phyloP scores from a whole-genome alignment of 2,888 invertebrate genomes.

The Chironomus tentans region DNA sequence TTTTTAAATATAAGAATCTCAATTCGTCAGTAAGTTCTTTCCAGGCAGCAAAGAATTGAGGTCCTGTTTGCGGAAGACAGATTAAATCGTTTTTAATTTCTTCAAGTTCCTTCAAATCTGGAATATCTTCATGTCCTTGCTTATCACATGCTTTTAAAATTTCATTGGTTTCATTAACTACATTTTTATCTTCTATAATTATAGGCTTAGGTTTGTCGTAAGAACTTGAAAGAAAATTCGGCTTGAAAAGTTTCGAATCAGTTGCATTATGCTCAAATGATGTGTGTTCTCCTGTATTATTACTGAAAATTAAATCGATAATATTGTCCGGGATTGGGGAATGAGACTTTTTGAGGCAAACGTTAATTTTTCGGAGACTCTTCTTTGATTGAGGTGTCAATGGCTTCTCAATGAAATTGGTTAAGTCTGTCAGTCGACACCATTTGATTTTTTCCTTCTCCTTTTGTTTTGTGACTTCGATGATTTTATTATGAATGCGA shows the following conservation, averaged over 20 bases:
- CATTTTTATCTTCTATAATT: neutral
- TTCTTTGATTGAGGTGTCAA: conserved; percentile 37
- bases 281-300: conserved; percentile 25
- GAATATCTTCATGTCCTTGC: neutral
- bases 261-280: too few relatives aligned
- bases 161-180: neutral
- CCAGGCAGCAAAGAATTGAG: conserved; percentile 40
- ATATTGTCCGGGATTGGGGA: conserved; percentile 39
- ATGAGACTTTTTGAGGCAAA: conserved; percentile 33
- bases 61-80: conserved; percentile 35
- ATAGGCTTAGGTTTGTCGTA: neutral
- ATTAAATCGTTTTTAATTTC: neutral
- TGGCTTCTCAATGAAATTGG: conserved; percentile 36
- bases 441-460: conserved; percentile 24
- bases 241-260: conserved; percentile 14
- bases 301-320: conserved; percentile 40
- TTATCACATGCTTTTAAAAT: neutral
- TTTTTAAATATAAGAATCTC: conserved; percentile 38
- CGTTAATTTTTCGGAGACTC: conserved; percentile 34
- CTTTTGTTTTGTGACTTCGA: neutral
- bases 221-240: neutral
- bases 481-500: conserved; percentile 29
- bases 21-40: conserved; percentile 36
- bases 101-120: neutral
- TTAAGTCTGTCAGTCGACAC: conserved; percentile 29